phyloP scores from a whole-genome alignment of 2,113 vertebrate species.

The Mesembrinibis cayennensis region DNA sequence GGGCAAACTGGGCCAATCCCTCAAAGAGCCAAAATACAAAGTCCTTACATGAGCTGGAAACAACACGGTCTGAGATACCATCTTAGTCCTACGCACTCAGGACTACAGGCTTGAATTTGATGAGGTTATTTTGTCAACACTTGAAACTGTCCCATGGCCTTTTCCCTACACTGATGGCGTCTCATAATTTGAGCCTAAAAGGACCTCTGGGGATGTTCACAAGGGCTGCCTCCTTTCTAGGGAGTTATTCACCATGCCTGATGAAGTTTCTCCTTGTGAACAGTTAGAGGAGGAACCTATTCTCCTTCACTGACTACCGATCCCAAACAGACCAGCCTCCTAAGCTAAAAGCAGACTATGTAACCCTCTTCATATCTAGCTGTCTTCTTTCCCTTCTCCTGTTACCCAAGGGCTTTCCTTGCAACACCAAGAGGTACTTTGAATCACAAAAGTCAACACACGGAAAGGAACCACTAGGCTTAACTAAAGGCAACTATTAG shows the following conservation, averaged over 20 bases:
- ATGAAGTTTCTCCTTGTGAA: not conserved
- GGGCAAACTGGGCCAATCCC: not conserved
- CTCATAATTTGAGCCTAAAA: not conserved
- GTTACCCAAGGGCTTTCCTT: not conserved
- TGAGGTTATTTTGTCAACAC: not conserved
- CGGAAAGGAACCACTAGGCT: not conserved
- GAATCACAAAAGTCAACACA: not conserved
- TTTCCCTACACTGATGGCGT: not conserved
- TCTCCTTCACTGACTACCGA: fast-evolving
- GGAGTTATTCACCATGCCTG: not conserved
- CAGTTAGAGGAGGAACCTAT: not conserved
- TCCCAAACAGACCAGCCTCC: not conserved
- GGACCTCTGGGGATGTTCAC: not conserved
- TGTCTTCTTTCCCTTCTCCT: not conserved
- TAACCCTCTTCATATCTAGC: not conserved
- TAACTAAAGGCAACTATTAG: not conserved
- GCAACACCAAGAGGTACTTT: not conserved
- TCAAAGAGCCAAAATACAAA: not conserved
- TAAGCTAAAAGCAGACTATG: not conserved
- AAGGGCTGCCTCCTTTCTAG: not conserved
- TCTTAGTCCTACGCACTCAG: not conserved
- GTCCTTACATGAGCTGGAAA: not conserved
- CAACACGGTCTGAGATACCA: not conserved
- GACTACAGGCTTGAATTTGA: not conserved
- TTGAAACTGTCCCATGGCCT: not conserved